A percentile compares a stretch with the other conserved stretches of the same genome.
These are phyloP conservation scores for Leuciscus waleckii DNA, from an alignment of 2,797 vertebrate genomes.

Conservation along the genomic window DNA sequence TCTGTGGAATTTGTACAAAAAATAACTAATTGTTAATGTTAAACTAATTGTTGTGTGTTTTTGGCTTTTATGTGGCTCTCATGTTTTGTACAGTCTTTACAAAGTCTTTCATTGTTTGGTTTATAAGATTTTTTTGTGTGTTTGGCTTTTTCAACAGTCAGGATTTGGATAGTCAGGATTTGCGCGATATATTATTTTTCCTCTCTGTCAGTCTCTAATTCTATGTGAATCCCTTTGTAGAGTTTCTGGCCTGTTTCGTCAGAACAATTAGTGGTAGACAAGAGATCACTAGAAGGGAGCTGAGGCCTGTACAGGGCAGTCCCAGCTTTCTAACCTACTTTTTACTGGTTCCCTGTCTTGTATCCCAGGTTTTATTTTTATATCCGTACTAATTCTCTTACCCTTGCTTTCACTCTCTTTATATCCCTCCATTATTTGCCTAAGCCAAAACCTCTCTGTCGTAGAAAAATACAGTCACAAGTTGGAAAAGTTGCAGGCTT, in stretches of 20 bases:
- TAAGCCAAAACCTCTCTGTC: slow-evolving; percentile 1
- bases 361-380: background rate
- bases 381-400: background rate
- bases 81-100: background rate
- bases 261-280: slow-evolving; percentile 50
- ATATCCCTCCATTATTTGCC: background rate
- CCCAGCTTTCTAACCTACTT: slow-evolving; percentile 6
- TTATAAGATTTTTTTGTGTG: background rate
- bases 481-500: slow-evolving; percentile 33
- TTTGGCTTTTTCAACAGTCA: slow-evolving; percentile 14
- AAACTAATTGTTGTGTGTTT: background rate
- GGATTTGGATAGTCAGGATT: slow-evolving; percentile 38
- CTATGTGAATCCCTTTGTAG: background rate
- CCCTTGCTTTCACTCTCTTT: slow-evolving; percentile 7
- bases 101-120: background rate
- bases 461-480: slow-evolving; percentile 29
- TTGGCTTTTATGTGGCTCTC: too few relatives aligned
- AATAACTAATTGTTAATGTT: background rate
- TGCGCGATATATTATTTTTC: slow-evolving; percentile 26
- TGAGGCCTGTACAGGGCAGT: background rate
- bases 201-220: slow-evolving; percentile 1
- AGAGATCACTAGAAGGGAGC: slow-evolving; percentile 51
- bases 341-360: slow-evolving; percentile 15
- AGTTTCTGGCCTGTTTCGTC: slow-evolving; percentile 53
- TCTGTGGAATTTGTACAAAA: background rate